Percentiles rank a stretch among this genome's conserved stretches.
phyloP scores from a whole-genome alignment of 2,113 vertebrate genomes.

The Willisornis vidua region DNA sequence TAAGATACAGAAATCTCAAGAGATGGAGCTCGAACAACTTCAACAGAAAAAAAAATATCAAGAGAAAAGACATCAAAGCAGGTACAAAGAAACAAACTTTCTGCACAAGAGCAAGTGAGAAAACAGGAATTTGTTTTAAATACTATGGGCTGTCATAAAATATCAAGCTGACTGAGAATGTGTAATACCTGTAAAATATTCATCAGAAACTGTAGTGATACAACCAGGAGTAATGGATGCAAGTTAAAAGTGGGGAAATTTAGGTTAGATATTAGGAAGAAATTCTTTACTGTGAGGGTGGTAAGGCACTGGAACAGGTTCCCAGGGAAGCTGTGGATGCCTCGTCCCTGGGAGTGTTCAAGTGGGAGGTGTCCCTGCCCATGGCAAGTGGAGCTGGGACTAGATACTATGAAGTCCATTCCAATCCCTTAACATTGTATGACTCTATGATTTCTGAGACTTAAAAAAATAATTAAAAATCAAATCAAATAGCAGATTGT shows the following conservation, averaged over 20 bases:
- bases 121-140: background rate
- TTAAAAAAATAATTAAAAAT: background rate
- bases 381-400: background rate
- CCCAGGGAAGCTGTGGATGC: background rate
- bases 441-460: background rate
- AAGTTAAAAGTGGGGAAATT: background rate
- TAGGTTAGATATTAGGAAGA: background rate
- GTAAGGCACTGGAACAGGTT: background rate
- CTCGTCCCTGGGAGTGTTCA: background rate
- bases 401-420: background rate
- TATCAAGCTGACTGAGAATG: background rate
- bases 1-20: background rate
- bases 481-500: background rate
- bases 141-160: background rate
- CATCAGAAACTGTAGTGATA: background rate
- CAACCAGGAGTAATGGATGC: background rate
- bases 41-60: background rate
- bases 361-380: background rate
- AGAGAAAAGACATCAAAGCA: background rate
- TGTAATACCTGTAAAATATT: background rate
- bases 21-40: background rate
- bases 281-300: background rate
- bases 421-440: background rate
- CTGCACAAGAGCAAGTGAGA: background rate
- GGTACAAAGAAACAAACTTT: background rate